These are phyloP conservation scores for Pangasianodon gigas DNA, from an alignment of 2,113 vertebrate species.

Conservation along the genomic window DNA sequence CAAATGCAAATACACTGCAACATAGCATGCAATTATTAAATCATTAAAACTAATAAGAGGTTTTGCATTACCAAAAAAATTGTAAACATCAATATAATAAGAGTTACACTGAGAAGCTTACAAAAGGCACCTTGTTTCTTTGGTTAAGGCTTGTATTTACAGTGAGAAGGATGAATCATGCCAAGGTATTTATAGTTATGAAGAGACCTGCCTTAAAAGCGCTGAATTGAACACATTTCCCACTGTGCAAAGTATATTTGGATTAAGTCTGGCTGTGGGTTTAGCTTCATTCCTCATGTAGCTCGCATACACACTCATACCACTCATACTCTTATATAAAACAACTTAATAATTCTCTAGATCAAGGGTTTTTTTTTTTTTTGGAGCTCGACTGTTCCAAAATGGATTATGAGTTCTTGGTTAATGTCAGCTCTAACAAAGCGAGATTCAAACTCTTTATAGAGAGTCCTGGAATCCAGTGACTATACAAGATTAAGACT, in stretches of 20 bases:
- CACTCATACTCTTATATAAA: conserved; percentile 29
- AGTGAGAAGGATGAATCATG: conserved; percentile 41
- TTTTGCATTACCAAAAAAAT: conserved; percentile 13
- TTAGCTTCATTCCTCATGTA: conserved; percentile 49
- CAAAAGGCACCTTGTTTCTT: conserved; percentile 45
- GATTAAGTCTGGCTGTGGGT: conserved; percentile 45
- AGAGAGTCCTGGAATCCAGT: conserved; percentile 43
- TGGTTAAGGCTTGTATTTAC: conserved; percentile 52
- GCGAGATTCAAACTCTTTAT: conserved; percentile 19
- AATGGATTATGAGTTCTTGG: conserved; percentile 44
- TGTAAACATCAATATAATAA: conserved; percentile 47
- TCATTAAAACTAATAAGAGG: conserved; percentile 23
- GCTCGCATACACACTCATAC: conserved; percentile 33
- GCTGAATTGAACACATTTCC: conserved; percentile 47
- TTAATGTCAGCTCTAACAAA: conserved; percentile 34
- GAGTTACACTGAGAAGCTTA: conserved; percentile 8
- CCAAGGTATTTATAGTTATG: conserved; percentile 53
- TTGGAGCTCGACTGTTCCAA: conserved; percentile 26
- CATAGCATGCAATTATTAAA: conserved; percentile 29
- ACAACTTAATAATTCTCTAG: conserved; percentile 26
- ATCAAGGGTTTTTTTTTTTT: not conserved
- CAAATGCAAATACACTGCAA: conserved; percentile 24
- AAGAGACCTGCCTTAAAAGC: conserved; percentile 46
- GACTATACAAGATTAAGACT: conserved; percentile 39
- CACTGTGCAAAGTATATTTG: conserved; percentile 53